These are phyloP conservation scores for Vanessa cardui DNA, from an alignment of 2,888 invertebrate species.

Conservation along the genomic window DNA sequence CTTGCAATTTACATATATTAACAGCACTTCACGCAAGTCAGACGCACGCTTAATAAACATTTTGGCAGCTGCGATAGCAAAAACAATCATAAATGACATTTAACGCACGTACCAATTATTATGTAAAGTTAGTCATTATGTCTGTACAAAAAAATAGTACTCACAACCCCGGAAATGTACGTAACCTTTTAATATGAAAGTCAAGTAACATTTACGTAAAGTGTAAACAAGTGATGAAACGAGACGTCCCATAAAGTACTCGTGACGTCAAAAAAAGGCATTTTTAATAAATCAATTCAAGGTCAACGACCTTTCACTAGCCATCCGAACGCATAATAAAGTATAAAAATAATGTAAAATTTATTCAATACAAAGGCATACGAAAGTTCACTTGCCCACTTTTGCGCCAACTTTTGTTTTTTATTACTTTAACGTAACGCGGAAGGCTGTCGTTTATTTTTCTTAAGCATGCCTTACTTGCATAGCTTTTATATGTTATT, in stretches of 20 bases:
- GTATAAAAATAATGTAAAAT: conserved; percentile 23
- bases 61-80: no score
- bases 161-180: no score
- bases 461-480: background rate
- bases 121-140: no score
- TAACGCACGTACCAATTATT: no score
- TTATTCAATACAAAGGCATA: conserved; percentile 10
- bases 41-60: no score
- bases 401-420: conserved; percentile 13
- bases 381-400: conserved; percentile 12
- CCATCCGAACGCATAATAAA: conserved; percentile 12
- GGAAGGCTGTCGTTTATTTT: conserved; percentile 15
- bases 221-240: no score
- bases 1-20: no score
- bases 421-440: conserved; percentile 16
- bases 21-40: no score
- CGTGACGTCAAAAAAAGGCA: background rate
- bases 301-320: conserved; percentile 28
- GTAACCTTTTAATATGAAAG: no score
- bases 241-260: background rate
- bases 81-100: no score
- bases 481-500: background rate
- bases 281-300: conserved; percentile 13
- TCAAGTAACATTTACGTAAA: no score
- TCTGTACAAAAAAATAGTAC: no score